Evolutionary conservation across 2,888 invertebrate species (phyloP).

Genomic region (Ormyrus pomaceus): DNA sequence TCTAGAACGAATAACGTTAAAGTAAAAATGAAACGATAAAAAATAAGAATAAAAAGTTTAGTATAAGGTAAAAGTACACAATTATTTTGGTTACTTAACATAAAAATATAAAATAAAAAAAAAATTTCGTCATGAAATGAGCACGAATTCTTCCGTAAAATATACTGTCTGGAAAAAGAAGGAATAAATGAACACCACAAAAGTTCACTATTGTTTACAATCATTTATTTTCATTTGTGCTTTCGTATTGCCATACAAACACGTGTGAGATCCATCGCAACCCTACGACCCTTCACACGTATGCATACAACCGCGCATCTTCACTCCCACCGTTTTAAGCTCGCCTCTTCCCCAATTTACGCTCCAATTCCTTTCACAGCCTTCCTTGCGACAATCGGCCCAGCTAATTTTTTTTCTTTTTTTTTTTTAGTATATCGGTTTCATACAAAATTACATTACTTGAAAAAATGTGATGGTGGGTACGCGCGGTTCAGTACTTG

Average conservation of each 20-base stretch:
- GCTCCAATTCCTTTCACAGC: conserved; percentile 20
- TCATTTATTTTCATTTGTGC: conserved; percentile 70
- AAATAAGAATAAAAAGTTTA: too few relatives aligned
- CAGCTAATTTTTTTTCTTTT: too few relatives aligned
- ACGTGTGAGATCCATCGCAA: conserved; percentile 22
- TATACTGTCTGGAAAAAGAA: too few relatives aligned
- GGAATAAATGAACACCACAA: too few relatives aligned
- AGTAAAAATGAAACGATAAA: too few relatives aligned
- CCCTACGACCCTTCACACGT: conserved; percentile 19
- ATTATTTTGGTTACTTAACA: too few relatives aligned
- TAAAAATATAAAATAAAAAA: too few relatives aligned
- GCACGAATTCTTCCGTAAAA: too few relatives aligned
- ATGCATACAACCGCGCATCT: conserved; percentile 7
- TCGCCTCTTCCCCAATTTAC: background rate
- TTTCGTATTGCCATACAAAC: conserved; percentile 62
- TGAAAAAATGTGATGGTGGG: conserved; percentile 64
- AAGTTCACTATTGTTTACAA: conserved; percentile 59
- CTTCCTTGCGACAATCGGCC: background rate
- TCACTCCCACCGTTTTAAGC: background rate
- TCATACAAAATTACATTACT: conserved; percentile 69
- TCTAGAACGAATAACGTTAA: too few relatives aligned
- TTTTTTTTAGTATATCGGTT: conserved; percentile 46
- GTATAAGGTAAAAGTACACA: too few relatives aligned
- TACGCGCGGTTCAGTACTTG: background rate
- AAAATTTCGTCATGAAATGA: too few relatives aligned